Evolutionary conservation across 1,140 invertebrate genomes (phyloP), one percentile per base, ranked within the genome.

Genomic region (Ditylenchus dipsaci): DNA sequence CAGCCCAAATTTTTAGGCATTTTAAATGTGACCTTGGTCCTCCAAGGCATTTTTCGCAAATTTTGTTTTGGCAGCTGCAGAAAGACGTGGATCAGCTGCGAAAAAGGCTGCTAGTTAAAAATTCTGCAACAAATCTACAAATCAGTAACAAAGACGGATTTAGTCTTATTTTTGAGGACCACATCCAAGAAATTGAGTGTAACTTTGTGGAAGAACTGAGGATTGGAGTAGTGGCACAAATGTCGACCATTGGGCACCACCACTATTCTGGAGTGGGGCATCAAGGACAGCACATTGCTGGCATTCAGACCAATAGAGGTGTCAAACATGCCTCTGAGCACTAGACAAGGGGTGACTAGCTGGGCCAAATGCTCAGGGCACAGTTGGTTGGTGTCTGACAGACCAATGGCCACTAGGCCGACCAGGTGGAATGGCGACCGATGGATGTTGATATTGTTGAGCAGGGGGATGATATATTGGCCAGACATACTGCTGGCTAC

Each of bases 271-370:
- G 58, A 61, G 59, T 75, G 72, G n/a, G 33, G 75, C 23, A 78
- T 42, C 26, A 45, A 26, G 27, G 61, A 73, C 7, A 78, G 63
- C 21, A 45, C 47, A 23, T 64, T 63, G 19, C 49, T 61, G 38
- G 73, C 59, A 38, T 73, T 78, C n/a, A 73, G n/a, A 30, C 73
- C 73, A 19, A 75, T 43, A 47, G 23, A 47, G 15, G 70, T 73
- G 57, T 72, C 72, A 19, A 64, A 62, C 30, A 65, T 75, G 1
- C 62, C 62, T 26, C 62, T n/a, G 1, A 64, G 19, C 27, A 45
- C 62, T 5, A 64, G 62, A 29, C 29, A 47, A 1, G 62, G 62
- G 19, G 62, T 64, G 3, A 17, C 3, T 7, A 64, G 17, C 1
- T 47, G 53, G 1, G 62, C 17, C 21, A 26, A 45, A 1, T 45